phyloP scores from a whole-genome alignment of 2,113 vertebrate genomes.

The Murina feae region DNA sequence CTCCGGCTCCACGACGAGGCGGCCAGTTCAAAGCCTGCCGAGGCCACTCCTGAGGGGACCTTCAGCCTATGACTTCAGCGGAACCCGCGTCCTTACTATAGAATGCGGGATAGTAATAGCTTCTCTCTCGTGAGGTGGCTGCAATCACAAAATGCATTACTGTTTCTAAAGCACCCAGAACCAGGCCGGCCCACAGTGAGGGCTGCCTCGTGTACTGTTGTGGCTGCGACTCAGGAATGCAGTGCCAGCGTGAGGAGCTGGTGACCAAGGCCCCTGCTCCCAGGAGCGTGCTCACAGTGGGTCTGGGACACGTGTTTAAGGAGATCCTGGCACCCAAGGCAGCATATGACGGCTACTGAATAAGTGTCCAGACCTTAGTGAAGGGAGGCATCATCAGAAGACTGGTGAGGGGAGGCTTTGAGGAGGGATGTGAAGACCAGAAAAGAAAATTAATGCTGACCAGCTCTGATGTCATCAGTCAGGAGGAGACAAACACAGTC shows the following conservation, averaged over 20 bases:
- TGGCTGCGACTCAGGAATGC: background rate
- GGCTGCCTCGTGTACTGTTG: background rate
- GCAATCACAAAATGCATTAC: background rate
- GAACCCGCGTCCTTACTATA: background rate
- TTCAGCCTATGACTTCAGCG: background rate
- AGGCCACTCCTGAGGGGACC: background rate
- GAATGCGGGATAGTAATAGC: background rate
- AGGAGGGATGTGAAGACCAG: background rate
- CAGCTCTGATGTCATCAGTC: slow-evolving; percentile 30
- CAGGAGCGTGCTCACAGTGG: background rate
- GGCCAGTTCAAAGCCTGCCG: background rate
- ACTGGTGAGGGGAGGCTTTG: background rate
- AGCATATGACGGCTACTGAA: accelerated
- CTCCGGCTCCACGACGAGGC: background rate
- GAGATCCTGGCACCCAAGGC: background rate
- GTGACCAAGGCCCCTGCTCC: background rate
- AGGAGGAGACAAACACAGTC: background rate
- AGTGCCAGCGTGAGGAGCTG: accelerated
- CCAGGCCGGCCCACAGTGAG: background rate
- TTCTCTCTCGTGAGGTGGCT: background rate
- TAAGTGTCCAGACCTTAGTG: no score
- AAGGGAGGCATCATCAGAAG: background rate
- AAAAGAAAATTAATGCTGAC: slow-evolving; percentile 16
- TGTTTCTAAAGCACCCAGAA: background rate
- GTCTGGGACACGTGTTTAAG: background rate